Evolutionary conservation across 2,113 vertebrate species (phyloP), one percentile per base, ranked within the genome.

Genomic region (Poeciliopsis turrubarensis): DNA sequence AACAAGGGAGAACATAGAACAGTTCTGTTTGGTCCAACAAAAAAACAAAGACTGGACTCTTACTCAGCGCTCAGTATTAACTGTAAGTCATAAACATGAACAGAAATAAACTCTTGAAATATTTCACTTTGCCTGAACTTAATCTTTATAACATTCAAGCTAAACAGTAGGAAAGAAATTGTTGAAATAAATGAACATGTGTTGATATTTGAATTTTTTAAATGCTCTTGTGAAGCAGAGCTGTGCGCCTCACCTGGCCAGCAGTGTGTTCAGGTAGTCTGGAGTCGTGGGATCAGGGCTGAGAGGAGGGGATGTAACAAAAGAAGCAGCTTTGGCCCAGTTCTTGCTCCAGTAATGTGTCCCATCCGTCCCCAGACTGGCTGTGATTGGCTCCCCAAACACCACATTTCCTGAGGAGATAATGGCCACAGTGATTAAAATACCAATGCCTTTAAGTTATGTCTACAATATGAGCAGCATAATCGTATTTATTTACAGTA

Each of bases 321-420:
- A 99, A 0, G 97, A 97, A 0, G 98, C 98, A 0, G 98, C 98
- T 84, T 99, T 99, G 47, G 97, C 98, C 98, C 98, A 99, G 83
- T 99, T 99, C 94, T 98, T 99, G 95, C 98, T 99, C 98, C 98
- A 99, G 86, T 99, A 99, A 91, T 99, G 97, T 0, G 98, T 98
- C 68, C 98, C 98, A 0, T 99, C 98, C 1, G 96, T 98, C 17
- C 97, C 98, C 0, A 99, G 95, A 77, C 98, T 99, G 89, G 98
- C 97, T 0, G 97, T 95, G 93, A 98, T 97, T 64, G 98, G 97
- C 91, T 99, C 98, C 8, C 97, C 98, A 85, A 99, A 99, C 79
- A 99, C 98, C 78, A 99, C 97, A 0, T 97, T 97, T 82, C 98
- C 98, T 99, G 69, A 34, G 73, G 13, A 74, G 70, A 65, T 13